phyloP scores from a whole-genome alignment of 2,797 vertebrate species.

The Cephalopachus bancanus region DNA sequence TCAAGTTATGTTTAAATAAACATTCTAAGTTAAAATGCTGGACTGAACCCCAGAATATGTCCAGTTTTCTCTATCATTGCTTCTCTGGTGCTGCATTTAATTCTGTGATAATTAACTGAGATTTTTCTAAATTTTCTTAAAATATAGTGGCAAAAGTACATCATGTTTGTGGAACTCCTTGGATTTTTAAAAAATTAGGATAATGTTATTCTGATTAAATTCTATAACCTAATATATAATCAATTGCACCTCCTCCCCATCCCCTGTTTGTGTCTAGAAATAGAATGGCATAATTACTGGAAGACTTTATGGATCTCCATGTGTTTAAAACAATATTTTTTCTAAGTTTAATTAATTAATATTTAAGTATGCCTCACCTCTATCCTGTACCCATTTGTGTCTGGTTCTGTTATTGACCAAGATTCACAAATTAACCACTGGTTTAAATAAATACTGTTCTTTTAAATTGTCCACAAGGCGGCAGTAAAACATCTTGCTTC shows the following conservation, averaged over 20 bases:
- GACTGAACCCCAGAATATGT: conserved; percentile 74
- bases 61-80: conserved; percentile 62
- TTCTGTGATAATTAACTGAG: conserved; percentile 67
- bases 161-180: neutral
- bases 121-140: conserved; percentile 64
- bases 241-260: neutral
- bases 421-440: conserved; percentile 73
- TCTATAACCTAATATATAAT: neutral
- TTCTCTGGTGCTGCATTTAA: conserved; percentile 72
- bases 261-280: conserved; percentile 19
- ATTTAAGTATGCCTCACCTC: neutral
- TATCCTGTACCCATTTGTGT: neutral
- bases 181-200: neutral
- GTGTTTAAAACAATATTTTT: neutral
- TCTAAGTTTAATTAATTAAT: conserved; percentile 46
- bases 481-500: conserved; percentile 93
- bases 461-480: conserved; percentile 94
- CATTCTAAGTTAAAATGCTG: conserved; percentile 75
- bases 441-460: conserved; percentile 62
- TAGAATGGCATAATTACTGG: neutral
- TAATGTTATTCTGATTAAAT: neutral
- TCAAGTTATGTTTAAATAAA: conserved; percentile 76
- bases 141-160: conserved; percentile 45
- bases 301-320: conserved; percentile 24
- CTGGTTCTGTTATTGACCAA: conserved; percentile 72